Conservation (phyloP, 2,888 invertebrate species). For the Liopterus haemorrhoidalis region DNA sequence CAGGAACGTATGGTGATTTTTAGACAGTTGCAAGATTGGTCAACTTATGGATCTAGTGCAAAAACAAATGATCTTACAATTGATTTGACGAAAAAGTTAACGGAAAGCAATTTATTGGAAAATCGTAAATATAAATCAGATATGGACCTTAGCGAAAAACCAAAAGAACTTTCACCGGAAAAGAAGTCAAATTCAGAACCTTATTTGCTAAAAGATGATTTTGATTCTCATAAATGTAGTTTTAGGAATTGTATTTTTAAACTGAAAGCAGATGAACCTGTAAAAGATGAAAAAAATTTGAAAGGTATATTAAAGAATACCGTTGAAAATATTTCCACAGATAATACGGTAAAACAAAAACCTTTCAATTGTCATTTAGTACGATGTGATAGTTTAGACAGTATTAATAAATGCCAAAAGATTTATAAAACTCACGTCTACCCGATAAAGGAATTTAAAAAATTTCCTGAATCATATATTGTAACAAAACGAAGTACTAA, state of each 20-base stretch:
- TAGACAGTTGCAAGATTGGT: conserved; percentile 45
- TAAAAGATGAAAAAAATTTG: conserved; percentile 44
- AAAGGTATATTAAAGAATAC: conserved; percentile 41
- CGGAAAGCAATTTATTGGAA: conserved; percentile 3
- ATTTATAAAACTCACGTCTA: conserved; percentile 29
- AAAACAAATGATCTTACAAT: conserved; percentile 34
- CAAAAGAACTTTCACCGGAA: no score
- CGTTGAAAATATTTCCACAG: conserved; percentile 34
- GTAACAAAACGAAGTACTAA: conserved; percentile 38
- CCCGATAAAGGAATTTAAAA: conserved; percentile 36
- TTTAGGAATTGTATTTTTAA: conserved; percentile 46
- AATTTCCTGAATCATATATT: conserved; percentile 47
- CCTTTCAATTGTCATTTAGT: conserved; percentile 47
- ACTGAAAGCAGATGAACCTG: conserved; percentile 47
- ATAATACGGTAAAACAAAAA: conserved; percentile 41
- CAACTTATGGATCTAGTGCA: conserved; percentile 42
- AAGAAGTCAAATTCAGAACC: no score
- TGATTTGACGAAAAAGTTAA: conserved; percentile 4
- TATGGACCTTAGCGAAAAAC: conserved; percentile 30
- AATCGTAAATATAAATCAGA: conserved; percentile 34
- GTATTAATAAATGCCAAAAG: conserved; percentile 35
- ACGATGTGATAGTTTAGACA: conserved; percentile 44
- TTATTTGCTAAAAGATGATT: conserved; percentile 18
- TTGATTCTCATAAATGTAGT: conserved; percentile 40
- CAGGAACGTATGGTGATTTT: conserved; percentile 43